phyloP scores from a whole-genome alignment of 2,113 vertebrate species.

The Zapus hudsonius region DNA sequence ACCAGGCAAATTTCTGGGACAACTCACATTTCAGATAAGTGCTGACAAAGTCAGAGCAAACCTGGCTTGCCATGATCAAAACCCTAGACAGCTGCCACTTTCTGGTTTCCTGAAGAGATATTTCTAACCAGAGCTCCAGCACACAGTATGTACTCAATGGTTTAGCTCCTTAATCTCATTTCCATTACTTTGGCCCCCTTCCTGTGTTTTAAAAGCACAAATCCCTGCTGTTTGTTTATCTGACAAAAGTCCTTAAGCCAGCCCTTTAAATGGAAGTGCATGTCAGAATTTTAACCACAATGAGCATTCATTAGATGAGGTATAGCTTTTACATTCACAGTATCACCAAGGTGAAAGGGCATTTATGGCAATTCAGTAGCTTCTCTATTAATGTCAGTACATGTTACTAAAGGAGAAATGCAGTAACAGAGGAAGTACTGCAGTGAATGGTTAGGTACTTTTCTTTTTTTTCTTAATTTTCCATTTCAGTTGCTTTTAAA shows the following conservation, averaged over 20 bases:
- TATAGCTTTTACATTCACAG: not conserved
- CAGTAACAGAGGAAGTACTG: constrained; percentile 9
- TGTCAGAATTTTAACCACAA: constrained; percentile 70
- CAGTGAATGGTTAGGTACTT: not conserved
- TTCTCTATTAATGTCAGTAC: not conserved
- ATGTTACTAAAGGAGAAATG: not conserved
- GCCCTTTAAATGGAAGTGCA: constrained; percentile 63
- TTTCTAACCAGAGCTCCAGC: not conserved
- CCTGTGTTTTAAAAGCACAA: not conserved
- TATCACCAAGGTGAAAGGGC: not conserved
- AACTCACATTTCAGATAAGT: not conserved
- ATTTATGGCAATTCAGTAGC: constrained; percentile 24
- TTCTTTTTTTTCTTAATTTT: not conserved
- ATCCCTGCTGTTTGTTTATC: not conserved
- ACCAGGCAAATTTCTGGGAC: not conserved
- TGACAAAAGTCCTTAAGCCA: constrained; percentile 71
- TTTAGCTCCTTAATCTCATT: not conserved
- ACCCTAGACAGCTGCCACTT: not conserved
- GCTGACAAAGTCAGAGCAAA: constrained; percentile 31
- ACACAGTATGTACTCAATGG: not conserved
- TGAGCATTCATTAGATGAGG: constrained; percentile 47
- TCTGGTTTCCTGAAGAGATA: constrained; percentile 32
- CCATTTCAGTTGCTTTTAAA: constrained; percentile 31
- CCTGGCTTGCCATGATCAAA: not conserved
- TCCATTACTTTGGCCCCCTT: not conserved